Evolutionary conservation across 2,888 invertebrate species (phyloP), one percentile per base, ranked within the genome.

Genomic region (Carpatolechia fugitivella): DNA sequence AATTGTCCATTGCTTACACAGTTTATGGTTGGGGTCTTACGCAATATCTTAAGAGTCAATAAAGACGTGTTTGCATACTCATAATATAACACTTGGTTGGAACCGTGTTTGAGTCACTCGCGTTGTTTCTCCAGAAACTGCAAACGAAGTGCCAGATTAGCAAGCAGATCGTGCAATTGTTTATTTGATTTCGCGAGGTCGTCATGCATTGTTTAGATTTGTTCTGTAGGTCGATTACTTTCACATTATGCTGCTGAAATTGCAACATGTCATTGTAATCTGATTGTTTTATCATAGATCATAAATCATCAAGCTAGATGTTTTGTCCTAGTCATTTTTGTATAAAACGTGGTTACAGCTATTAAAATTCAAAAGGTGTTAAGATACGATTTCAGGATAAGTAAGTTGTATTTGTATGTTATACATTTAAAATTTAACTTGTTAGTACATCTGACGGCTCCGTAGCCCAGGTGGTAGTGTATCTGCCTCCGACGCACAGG

Each of bases 101-200:
- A 20, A 41, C 11, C 10, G 11, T 41, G 11, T 11, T 10, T 18
- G 18, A 18, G 40, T 41, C 18, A 41, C 18, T 41, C 40, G 18
- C 40, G 40, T 18, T 8, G 16, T 29, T 13, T 24, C n/a, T n/a
- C 13, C 13, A 44, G 44, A 44, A 29, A 14, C 13, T 13, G 44
- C 29, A 61, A 64, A 62, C 59, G 50, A 60, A 65, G 62, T 58
- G 51, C 60, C 58, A 55, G 60, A 36, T 50, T 50, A 52, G 51
- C 60, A 36, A 52, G 51, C 60, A 36, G 64, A 65, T 61, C 61
- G 64, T 60, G 63, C 62, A 14, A 57, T 51, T 55, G 53, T 53
- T 35, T 59, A 60, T 64, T 62, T 58, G 58, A 60, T 58, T 16
- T 54, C 16, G 52, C 69, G 66, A 69, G 69, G 69, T 59, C 58